Conservation (phyloP, 2,113 vertebrate genomes). For the Hoplias malabaricus region DNA sequence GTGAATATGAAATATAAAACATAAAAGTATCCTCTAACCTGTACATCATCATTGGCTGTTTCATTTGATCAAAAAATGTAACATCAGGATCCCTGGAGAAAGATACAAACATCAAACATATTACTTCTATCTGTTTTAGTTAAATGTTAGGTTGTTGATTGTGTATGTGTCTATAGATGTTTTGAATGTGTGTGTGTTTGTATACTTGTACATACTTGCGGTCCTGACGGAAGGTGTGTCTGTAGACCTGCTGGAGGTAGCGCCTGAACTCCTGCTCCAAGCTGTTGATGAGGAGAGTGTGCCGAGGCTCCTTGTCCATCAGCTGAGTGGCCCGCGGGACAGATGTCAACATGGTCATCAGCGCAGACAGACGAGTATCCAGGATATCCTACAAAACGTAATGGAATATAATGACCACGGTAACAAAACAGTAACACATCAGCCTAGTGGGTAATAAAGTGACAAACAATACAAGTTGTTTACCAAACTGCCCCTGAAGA, state of each 20-base stretch:
- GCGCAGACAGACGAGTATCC: constrained; percentile 66
- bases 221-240: constrained; percentile 71
- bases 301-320: constrained; percentile 69
- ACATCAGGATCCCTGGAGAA: constrained; percentile 73
- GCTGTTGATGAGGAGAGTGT: constrained; percentile 67
- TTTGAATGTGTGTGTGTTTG: background rate
- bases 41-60: constrained; percentile 74
- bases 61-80: constrained; percentile 79
- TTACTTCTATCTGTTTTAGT: background rate
- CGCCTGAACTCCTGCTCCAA: constrained; percentile 75
- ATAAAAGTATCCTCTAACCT: too few species aligned
- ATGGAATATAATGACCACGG: background rate
- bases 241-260: constrained; percentile 72
- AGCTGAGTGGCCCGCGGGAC: constrained; percentile 75
- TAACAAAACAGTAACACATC: background rate
- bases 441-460: background rate
- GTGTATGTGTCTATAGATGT: background rate
- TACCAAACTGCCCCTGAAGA: constrained; percentile 76
- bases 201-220: constrained; percentile 55
- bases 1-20: too few species aligned
- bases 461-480: background rate
- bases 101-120: background rate
- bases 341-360: constrained; percentile 70
- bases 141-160: too few species aligned
- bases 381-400: constrained; percentile 66